Percentiles rank a stretch among this genome's conserved stretches.
These are phyloP conservation scores for Campoletis raptor DNA, from an alignment of 2,888 invertebrate species.

Conservation along the genomic window DNA sequence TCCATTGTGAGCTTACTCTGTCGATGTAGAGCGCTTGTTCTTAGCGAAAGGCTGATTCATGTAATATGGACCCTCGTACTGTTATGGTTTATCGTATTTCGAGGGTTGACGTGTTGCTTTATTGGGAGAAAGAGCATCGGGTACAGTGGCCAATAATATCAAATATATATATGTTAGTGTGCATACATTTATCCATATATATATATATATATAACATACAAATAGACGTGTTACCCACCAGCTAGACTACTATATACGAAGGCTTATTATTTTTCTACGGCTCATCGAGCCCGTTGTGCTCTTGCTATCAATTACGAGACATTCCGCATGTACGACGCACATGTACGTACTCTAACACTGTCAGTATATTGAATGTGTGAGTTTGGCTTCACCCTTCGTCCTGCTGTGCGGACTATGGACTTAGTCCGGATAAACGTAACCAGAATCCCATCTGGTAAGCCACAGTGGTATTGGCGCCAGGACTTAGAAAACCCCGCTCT, in stretches of 20 bases:
- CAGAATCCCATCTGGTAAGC: slow-evolving; percentile 83
- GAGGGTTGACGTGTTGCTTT: slow-evolving; percentile 47
- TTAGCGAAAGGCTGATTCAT: neutral
- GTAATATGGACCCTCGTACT: slow-evolving; percentile 32
- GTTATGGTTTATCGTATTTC: slow-evolving; percentile 24
- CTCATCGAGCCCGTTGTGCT: slow-evolving; percentile 83
- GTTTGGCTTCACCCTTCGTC: slow-evolving; percentile 52
- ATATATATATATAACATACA: slow-evolving; percentile 20
- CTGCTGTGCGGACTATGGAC: slow-evolving; percentile 70
- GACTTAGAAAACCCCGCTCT: slow-evolving; percentile 45
- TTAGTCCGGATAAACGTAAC: slow-evolving; percentile 82
- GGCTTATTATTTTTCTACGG: slow-evolving; percentile 85
- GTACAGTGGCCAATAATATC: slow-evolving; percentile 81
- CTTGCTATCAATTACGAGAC: slow-evolving; percentile 84
- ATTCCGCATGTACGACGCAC: slow-evolving; percentile 76
- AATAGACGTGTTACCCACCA: slow-evolving; percentile 30
- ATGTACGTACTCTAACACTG: slow-evolving; percentile 68
- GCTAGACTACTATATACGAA: slow-evolving; percentile 71
- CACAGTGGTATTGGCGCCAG: slow-evolving; percentile 62
- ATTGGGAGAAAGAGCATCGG: slow-evolving; percentile 65
- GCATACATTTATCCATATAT: neutral
- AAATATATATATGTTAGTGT: slow-evolving; percentile 47
- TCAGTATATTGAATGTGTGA: slow-evolving; percentile 56
- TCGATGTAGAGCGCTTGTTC: neutral
- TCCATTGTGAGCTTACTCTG: neutral